Base-by-base conservation (phyloP, 2,797 vertebrate species). In the Dipus sagitta region DNA sequence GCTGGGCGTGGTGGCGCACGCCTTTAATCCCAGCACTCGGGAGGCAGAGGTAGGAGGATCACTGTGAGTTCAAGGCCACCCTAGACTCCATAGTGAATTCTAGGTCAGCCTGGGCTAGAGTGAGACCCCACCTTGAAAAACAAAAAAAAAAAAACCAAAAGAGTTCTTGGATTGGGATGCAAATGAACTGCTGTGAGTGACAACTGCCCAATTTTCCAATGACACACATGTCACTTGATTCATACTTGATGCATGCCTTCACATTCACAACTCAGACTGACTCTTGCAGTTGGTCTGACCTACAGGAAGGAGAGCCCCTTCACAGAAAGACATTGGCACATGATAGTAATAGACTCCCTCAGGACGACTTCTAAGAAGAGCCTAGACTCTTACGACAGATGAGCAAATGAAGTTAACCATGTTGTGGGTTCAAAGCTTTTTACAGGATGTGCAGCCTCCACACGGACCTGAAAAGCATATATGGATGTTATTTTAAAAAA, bases 371-470 rank as follows among this genome's bases (percentile, higher is more conserved):
- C 24, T 54, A 42, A 20, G 2, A 70, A 54, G 18, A 76, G 23
- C 62, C 32, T 18, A 12, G n/a, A 32, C 58, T 78, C 4, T 32
- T 64, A 82, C 47, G 12, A 79, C 91, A 65, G 82, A 85, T 38
- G 47, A 93, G 67, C 38, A 90, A 94, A 80, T 7, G 12, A 92
- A 47, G 38, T 75, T 62, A 84, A 30, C n/a, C 23, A 20, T 13
- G 23, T 12, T 58, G 13, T 72, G 32, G 67, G 74, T 54, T 90
- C 60, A 75, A 75, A 26, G 47, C 89, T 34, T 65, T 78, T 82
- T 92, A 94, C 94, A 34, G 26, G 7, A 91, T 28, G 2, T 7
- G 47, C 30, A 32, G 28, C 1, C n/a, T 42, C n/a, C 2, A 0
- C 2, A n/a, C 60, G 52, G 28, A 74, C 15, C 17, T 78, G 34